Percentiles rank a stretch among this genome's conserved stretches.
phyloP scores from a whole-genome alignment of 2,797 vertebrate species.

The Artibeus jamaicensis region DNA sequence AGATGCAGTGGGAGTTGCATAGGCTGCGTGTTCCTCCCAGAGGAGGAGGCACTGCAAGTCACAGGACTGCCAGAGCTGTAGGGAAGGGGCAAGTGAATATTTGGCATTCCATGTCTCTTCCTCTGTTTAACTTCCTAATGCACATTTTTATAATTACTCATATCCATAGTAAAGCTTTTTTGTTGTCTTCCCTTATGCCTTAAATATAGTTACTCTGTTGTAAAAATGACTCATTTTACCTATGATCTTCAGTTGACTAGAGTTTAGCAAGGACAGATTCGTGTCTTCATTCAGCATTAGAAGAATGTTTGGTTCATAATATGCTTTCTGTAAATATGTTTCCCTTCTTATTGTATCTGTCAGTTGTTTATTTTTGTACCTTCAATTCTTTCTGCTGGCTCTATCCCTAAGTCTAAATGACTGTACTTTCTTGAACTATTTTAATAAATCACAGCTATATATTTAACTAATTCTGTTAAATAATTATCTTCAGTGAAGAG shows the following conservation, averaged over 20 bases:
- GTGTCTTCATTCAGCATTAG: background rate
- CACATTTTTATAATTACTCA: background rate
- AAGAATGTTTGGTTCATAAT: background rate
- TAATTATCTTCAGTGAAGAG: slow-evolving; percentile 17
- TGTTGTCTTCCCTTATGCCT: background rate
- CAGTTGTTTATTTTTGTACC: background rate
- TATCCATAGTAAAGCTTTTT: background rate
- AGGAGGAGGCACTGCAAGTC: background rate
- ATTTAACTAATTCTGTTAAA: slow-evolving; percentile 25
- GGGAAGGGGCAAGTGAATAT: background rate
- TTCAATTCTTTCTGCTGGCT: background rate
- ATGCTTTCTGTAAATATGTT: background rate
- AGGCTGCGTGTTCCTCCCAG: background rate
- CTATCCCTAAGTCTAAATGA: background rate
- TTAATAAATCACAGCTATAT: background rate
- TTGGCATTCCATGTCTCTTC: background rate
- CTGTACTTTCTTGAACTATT: slow-evolving; percentile 31
- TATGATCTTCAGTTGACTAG: background rate
- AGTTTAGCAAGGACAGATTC: background rate
- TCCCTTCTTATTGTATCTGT: background rate
- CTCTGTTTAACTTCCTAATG: background rate
- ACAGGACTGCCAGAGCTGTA: background rate
- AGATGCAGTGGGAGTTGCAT: background rate
- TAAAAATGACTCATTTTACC: slow-evolving; percentile 11
- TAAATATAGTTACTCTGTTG: background rate